Evolutionary conservation across 2,888 invertebrate species (phyloP).

Genomic region (Catocala nupta): DNA sequence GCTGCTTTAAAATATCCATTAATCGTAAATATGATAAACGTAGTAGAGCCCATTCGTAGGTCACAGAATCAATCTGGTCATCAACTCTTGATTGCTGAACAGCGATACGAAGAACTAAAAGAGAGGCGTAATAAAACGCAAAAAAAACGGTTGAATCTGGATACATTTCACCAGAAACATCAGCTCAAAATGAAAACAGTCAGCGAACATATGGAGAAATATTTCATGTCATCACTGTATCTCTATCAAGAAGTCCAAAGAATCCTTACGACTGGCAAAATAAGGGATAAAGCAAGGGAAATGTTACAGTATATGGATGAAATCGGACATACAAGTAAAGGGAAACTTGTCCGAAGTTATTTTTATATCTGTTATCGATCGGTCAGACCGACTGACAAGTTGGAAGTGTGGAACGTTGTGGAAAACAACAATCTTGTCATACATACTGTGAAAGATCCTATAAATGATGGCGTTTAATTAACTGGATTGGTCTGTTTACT

Average conservation of each 20-base stretch:
- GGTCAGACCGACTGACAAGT: neutral
- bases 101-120: too few relatives aligned
- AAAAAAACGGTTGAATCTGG: neutral
- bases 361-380: neutral
- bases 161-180: neutral
- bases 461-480: neutral
- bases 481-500: neutral
- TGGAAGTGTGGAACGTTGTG: neutral
- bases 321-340: neutral
- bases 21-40: neutral
- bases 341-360: neutral
- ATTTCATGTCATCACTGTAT: constrained; percentile 19
- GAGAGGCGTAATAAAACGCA: neutral
- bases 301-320: neutral
- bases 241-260: constrained; percentile 22
- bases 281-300: neutral
- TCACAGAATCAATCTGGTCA: neutral
- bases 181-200: neutral
- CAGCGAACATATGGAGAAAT: neutral
- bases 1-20: neutral
- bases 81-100: too few relatives aligned
- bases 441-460: constrained; percentile 2
- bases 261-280: constrained; percentile 4
- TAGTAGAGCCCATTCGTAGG: neutral
- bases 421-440: constrained; percentile 13